These are phyloP conservation scores for Anguilla anguilla DNA, from an alignment of 2,797 vertebrate species.

Conservation along the genomic window DNA sequence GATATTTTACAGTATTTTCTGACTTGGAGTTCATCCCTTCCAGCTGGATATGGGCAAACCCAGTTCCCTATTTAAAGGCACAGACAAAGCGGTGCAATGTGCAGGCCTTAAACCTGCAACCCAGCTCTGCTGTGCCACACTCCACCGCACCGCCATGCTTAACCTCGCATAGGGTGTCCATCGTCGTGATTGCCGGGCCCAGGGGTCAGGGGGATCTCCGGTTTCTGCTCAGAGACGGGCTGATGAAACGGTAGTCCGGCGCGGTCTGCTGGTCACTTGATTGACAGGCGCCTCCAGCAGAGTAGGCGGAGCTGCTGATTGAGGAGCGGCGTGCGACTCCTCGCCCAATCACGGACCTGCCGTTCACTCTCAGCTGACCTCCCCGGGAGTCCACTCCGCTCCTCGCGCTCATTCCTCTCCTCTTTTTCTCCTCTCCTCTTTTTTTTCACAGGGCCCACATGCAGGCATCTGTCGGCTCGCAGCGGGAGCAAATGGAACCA, in stretches of 20 bases:
- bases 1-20: not conserved
- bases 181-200: not conserved
- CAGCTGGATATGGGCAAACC: not conserved
- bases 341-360: constrained; percentile 38
- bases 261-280: constrained; percentile 32
- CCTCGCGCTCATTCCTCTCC: constrained; percentile 40
- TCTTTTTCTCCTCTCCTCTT: constrained; percentile 31
- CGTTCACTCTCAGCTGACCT: constrained; percentile 47
- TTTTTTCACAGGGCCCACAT: constrained; percentile 37
- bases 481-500: constrained; percentile 52
- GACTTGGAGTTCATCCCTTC: not conserved
- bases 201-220: not conserved
- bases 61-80: not conserved
- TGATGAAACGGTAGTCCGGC: constrained; percentile 17
- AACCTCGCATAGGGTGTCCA: not conserved
- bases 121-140: not conserved
- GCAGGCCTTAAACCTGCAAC: not conserved
- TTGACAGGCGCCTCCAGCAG: constrained; percentile 41
- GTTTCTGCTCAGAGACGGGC: not conserved
- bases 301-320: constrained; percentile 40
- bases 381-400: constrained; percentile 30
- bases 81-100: not conserved
- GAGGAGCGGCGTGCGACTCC: constrained; percentile 44
- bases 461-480: constrained; percentile 35
- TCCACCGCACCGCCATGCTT: not conserved